These are phyloP conservation scores for Grantiella picta DNA, from an alignment of 2,113 vertebrate genomes.

Conservation along the genomic window DNA sequence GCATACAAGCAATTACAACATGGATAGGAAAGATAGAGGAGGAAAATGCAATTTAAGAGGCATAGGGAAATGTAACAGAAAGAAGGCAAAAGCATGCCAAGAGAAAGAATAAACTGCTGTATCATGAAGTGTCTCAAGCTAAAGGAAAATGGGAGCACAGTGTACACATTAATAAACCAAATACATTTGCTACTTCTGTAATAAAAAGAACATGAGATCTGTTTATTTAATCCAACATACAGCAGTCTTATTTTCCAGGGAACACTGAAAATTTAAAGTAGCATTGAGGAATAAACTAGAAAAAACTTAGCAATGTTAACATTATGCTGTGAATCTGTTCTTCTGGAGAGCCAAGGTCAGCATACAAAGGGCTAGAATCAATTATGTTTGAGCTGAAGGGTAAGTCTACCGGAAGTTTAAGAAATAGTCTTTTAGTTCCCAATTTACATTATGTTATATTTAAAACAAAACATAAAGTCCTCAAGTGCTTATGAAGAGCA, in stretches of 20 bases:
- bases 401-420: background rate
- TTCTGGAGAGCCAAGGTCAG: background rate
- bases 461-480: background rate
- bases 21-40: background rate
- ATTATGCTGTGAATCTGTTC: background rate
- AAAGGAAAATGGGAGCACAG: background rate
- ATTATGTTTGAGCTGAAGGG: background rate
- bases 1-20: background rate
- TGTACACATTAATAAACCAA: background rate
- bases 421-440: background rate
- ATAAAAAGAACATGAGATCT: background rate
- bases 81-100: background rate
- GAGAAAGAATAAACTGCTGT: background rate
- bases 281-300: background rate
- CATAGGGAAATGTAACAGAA: background rate
- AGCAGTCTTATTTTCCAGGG: background rate
- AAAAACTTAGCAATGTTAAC: background rate
- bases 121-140: background rate
- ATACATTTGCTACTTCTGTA: background rate
- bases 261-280: background rate
- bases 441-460: background rate
- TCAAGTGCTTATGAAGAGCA: background rate
- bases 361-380: background rate
- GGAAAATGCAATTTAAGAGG: background rate
- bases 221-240: background rate